Evolutionary conservation across 2,888 invertebrate species (phyloP).

Genomic region (Trachelus tabidus): DNA sequence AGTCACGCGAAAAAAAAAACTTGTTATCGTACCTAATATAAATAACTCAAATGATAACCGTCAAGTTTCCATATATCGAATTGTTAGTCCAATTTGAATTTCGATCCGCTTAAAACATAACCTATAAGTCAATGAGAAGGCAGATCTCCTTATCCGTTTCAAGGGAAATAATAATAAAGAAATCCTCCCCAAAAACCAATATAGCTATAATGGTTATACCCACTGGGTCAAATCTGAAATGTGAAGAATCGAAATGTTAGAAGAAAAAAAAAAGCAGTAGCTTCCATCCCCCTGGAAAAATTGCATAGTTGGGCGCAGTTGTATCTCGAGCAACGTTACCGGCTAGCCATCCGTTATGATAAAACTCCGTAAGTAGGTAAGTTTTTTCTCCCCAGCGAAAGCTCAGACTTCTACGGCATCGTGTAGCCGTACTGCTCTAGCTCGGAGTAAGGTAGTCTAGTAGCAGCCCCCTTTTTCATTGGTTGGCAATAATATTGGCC

Average conservation of each 20-base stretch:
- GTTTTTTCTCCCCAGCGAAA: not conserved
- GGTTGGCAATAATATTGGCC: not conserved
- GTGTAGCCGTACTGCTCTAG: not conserved
- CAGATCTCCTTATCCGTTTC: not conserved
- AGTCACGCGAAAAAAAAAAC: too few species aligned
- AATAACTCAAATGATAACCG: not conserved
- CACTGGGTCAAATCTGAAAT: not conserved
- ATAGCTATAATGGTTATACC: not conserved
- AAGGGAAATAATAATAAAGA: not conserved
- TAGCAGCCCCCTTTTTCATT: not conserved
- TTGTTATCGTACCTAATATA: not conserved
- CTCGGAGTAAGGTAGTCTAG: not conserved
- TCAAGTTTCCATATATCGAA: not conserved
- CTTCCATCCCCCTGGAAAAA: not conserved
- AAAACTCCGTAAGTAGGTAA: constrained; percentile 4
- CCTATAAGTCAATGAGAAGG: not conserved
- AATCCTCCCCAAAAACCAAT: not conserved
- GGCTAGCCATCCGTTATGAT: constrained; percentile 6
- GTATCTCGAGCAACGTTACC: not conserved
- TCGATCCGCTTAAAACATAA: not conserved
- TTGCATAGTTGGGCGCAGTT: not conserved
- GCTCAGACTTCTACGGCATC: not conserved
- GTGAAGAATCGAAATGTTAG: not conserved
- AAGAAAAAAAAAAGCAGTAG: not conserved
- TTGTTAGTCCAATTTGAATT: not conserved